Conservation (phyloP, 2,113 vertebrate species). For the Macheiramphus alcinus region DNA sequence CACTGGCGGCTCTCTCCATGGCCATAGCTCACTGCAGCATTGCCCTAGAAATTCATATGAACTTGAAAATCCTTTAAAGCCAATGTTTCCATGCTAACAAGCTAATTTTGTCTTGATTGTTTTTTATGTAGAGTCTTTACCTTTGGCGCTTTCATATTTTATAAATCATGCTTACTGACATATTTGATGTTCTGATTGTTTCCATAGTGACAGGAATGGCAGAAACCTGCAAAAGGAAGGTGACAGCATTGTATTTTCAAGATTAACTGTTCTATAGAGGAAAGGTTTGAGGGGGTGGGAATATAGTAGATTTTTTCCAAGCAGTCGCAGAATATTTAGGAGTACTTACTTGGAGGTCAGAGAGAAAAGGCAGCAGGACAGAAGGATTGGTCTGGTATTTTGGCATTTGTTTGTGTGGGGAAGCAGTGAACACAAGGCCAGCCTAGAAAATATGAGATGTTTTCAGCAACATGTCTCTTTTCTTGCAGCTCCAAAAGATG, state of each 20-base stretch:
- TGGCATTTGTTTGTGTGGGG: neutral
- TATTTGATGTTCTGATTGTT: constrained; percentile 44
- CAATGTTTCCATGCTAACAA: neutral
- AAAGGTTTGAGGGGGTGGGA: neutral
- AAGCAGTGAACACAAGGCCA: neutral
- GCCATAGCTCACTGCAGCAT: neutral
- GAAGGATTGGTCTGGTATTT: neutral
- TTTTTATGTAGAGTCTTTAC: neutral
- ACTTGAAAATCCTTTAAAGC: neutral
- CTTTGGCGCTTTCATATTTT: neutral
- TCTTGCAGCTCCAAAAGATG: neutral
- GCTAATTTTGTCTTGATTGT: constrained; percentile 15
- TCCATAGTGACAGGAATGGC: constrained; percentile 52
- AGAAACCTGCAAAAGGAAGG: constrained; percentile 22
- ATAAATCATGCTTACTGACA: constrained; percentile 1
- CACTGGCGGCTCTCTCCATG: neutral
- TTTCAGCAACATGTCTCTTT: neutral
- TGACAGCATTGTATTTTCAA: constrained; percentile 27
- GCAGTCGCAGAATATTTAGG: neutral
- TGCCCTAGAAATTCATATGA: neutral
- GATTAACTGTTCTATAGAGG: constrained; percentile 8
- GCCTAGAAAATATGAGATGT: neutral
- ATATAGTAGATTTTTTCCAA: neutral
- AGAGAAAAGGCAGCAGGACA: neutral
- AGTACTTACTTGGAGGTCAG: neutral